Conservation (phyloP, 2,113 vertebrate genomes). For the Aplodontia rufa region DNA sequence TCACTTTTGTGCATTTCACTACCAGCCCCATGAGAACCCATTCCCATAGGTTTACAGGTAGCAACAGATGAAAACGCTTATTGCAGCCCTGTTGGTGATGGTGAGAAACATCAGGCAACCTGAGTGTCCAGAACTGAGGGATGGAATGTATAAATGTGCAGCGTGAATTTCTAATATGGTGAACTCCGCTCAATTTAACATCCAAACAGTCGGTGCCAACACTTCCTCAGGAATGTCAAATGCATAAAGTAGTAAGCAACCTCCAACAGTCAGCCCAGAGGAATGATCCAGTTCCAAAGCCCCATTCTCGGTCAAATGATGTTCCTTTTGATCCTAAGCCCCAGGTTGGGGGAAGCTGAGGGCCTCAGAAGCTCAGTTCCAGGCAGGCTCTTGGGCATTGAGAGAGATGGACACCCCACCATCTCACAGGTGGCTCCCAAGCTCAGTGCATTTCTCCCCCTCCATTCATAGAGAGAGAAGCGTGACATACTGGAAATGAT, state of each 20-base stretch:
- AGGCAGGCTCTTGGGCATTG: not conserved
- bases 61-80: too few relatives aligned
- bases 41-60: not conserved
- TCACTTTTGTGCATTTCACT: not conserved
- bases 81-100: not conserved
- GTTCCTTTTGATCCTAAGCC: too few relatives aligned
- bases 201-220: not conserved
- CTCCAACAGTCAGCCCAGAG: accelerated
- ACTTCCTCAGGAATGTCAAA: too few relatives aligned
- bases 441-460: not conserved
- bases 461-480: not conserved
- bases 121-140: too few relatives aligned
- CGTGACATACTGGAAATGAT: not conserved
- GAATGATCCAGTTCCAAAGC: not conserved
- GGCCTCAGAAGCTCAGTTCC: not conserved
- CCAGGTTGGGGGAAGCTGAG: not conserved
- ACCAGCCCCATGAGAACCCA: too few relatives aligned
- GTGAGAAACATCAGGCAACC: not conserved
- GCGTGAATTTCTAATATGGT: not conserved
- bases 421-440: too few relatives aligned
- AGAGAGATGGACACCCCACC: not conserved
- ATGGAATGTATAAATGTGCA: not conserved
- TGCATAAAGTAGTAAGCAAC: too few relatives aligned
- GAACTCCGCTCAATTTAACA: too few relatives aligned
- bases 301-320: not conserved